These are phyloP conservation scores for Podilymbus podiceps DNA, from an alignment of 2,113 vertebrate genomes.

Conservation along the genomic window DNA sequence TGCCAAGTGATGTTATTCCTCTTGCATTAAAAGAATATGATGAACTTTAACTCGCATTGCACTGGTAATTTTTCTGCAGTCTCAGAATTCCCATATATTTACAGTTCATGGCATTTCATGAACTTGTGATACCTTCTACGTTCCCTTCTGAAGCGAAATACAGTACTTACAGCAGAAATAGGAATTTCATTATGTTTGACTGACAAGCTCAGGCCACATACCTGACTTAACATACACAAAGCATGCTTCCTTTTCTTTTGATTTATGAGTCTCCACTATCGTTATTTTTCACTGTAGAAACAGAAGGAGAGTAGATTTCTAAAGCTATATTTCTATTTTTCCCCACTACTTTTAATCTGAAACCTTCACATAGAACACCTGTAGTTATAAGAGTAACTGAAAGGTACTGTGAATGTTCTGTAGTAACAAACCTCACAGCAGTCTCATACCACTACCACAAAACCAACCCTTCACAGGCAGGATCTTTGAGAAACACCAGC, in stretches of 20 bases:
- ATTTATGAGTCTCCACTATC: background rate
- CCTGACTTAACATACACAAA: background rate
- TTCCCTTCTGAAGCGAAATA: background rate
- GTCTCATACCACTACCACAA: background rate
- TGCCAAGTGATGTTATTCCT: background rate
- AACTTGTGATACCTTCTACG: background rate
- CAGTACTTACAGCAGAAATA: background rate
- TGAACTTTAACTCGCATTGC: background rate
- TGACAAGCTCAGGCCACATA: constrained; percentile 1
- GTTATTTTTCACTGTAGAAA: background rate
- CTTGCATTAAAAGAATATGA: background rate
- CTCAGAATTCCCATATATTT: background rate
- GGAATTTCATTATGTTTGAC: background rate
- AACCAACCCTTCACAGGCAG: background rate
- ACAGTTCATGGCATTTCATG: background rate
- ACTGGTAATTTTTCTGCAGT: background rate
- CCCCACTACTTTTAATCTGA: background rate
- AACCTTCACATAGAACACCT: background rate
- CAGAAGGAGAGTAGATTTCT: background rate
- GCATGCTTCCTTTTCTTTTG: background rate
- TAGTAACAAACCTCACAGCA: fast-evolving
- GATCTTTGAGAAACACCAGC: background rate
- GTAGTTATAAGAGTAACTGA: background rate
- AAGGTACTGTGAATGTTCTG: background rate
- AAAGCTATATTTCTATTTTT: background rate